Conservation (phyloP, 2,888 invertebrate genomes). For the Dichetophora obliterata region DNA sequence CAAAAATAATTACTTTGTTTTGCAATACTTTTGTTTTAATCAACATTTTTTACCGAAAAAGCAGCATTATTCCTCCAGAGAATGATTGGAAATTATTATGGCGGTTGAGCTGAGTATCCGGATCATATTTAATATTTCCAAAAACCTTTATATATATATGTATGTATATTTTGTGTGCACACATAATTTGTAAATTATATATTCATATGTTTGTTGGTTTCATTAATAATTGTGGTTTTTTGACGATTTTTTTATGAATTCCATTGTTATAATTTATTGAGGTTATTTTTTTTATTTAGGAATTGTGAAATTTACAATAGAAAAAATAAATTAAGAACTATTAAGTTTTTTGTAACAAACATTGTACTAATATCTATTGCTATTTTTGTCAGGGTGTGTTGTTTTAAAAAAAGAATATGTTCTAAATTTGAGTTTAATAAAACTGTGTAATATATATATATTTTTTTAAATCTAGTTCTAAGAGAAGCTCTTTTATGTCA, state of each 20-base stretch:
- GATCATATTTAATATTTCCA: conserved; percentile 91
- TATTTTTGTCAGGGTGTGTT: not conserved
- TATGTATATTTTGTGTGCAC: conserved; percentile 50
- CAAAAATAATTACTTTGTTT: conserved; percentile 61
- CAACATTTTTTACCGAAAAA: conserved; percentile 84
- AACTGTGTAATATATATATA: too few species aligned
- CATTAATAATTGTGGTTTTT: conserved; percentile 43
- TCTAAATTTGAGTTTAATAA: too few species aligned
- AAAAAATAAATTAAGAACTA: conserved; percentile 11
- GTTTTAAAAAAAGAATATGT: too few species aligned
- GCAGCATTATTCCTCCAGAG: conserved; percentile 90
- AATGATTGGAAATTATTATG: conserved; percentile 97
- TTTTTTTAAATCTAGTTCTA: too few species aligned
- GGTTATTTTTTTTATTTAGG: conserved; percentile 2
- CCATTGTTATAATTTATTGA: conserved; percentile 4
- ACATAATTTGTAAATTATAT: conserved; percentile 50
- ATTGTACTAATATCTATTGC: conserved; percentile 2
- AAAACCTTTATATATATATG: conserved; percentile 78
- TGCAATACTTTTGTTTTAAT: conserved; percentile 60
- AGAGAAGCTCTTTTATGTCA: too few species aligned
- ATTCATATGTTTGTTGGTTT: conserved; percentile 45
- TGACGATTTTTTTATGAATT: conserved; percentile 36
- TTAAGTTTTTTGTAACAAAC: not conserved
- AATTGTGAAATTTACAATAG: conserved; percentile 4
- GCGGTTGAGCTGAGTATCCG: conserved; percentile 87